Evolutionary conservation across 2,888 invertebrate genomes (phyloP).

Genomic region (Andrena bicolor): DNA sequence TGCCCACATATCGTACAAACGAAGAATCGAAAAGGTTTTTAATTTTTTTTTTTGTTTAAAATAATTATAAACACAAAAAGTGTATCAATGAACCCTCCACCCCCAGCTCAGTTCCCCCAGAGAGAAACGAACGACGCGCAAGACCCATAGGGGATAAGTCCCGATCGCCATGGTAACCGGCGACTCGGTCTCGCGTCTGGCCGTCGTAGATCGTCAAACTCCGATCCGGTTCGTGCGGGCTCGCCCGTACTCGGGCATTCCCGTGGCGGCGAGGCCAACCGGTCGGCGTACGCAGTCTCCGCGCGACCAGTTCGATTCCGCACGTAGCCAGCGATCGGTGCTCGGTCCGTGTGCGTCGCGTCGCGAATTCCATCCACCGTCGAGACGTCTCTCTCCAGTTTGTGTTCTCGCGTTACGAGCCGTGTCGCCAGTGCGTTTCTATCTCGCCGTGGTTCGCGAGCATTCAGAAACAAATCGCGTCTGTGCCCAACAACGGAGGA

Average conservation of each 20-base stretch:
- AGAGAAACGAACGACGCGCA: conserved; percentile 26
- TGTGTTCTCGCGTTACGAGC: neutral
- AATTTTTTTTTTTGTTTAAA: neutral
- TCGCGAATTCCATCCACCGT: conserved; percentile 4
- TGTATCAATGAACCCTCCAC: neutral
- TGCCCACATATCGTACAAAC: too few relatives aligned
- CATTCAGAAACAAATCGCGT: neutral
- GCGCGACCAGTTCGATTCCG: conserved; percentile 80
- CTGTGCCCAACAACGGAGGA: neutral
- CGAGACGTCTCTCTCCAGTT: neutral
- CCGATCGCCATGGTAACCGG: conserved; percentile 79
- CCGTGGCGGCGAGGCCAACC: conserved; percentile 82
- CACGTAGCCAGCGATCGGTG: conserved; percentile 76
- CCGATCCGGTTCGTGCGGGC: conserved; percentile 65
- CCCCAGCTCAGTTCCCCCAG: neutral
- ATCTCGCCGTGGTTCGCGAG: neutral
- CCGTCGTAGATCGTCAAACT: conserved; percentile 58
- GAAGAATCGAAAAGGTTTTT: too few relatives aligned
- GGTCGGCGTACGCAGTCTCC: conserved; percentile 76
- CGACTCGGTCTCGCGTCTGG: conserved; percentile 49
- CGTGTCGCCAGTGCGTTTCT: neutral
- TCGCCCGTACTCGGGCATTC: conserved; percentile 70
- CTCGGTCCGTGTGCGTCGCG: conserved; percentile 41
- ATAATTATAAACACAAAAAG: neutral
- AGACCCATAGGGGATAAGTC: conserved; percentile 70